Conservation (phyloP, 2,888 invertebrate species). For the Lithosia quadra region DNA sequence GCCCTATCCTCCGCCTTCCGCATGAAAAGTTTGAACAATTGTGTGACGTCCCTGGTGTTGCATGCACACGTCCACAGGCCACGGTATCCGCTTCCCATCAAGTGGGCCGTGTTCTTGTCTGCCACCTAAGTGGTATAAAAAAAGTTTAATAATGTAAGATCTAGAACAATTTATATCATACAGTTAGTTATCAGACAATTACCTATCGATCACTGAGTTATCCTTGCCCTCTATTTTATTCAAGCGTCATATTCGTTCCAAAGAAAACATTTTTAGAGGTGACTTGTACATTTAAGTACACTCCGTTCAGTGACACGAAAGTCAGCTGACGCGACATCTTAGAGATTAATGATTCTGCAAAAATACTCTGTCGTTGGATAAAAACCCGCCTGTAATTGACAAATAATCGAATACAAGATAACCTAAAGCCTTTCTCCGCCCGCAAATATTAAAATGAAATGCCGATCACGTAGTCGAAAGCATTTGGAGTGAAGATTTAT, state of each 20-base stretch:
- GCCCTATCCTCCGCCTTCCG: too few species aligned
- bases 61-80: too few species aligned
- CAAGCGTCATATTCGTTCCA: background rate
- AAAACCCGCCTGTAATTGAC: constrained; percentile 2
- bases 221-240: background rate
- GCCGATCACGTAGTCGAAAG: constrained; percentile 40
- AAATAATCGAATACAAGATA: constrained; percentile 12
- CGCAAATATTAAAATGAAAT: constrained; percentile 16
- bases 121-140: too few species aligned
- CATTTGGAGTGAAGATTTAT: constrained; percentile 20
- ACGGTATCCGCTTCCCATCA: too few species aligned
- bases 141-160: too few species aligned
- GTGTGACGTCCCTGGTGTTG: too few species aligned
- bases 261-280: constrained; percentile 15
- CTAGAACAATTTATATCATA: background rate
- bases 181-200: too few species aligned
- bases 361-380: background rate
- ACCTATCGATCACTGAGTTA: background rate
- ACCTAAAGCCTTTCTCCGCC: constrained; percentile 18
- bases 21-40: too few species aligned
- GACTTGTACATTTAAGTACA: constrained; percentile 19
- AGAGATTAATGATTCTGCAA: constrained; percentile 17
- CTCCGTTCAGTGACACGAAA: constrained; percentile 11
- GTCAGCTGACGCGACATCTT: constrained; percentile 7
- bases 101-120: too few species aligned